Evolutionary conservation across 2,797 vertebrate species (phyloP).

Genomic region (Clarias pachynema): DNA sequence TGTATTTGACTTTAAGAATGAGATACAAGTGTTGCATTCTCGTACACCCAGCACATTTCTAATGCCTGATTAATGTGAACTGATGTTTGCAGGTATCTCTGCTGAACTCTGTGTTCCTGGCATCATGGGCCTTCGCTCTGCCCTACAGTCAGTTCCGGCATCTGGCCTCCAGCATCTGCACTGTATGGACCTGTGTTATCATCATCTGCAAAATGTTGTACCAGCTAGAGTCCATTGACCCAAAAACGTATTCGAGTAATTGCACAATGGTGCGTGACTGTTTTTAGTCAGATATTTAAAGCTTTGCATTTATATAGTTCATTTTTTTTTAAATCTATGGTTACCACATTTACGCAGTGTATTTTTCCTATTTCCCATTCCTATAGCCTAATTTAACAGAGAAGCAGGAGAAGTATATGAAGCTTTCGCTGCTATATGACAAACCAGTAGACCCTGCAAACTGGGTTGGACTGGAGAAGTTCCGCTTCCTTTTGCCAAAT

Average conservation of each 20-base stretch:
- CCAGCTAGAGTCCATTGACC: constrained; percentile 88
- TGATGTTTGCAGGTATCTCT: constrained; percentile 85
- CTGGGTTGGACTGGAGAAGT: constrained; percentile 91
- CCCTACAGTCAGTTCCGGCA: constrained; percentile 91
- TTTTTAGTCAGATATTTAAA: background rate
- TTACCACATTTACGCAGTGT: background rate
- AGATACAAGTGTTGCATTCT: background rate
- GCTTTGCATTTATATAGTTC: background rate
- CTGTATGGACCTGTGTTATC: constrained; percentile 96
- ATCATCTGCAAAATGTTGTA: constrained; percentile 98
- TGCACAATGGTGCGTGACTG: constrained; percentile 81
- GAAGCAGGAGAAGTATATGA: constrained; percentile 56
- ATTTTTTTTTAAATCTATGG: background rate
- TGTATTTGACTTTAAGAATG: background rate
- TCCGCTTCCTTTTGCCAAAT: constrained; percentile 79
- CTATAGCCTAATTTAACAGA: constrained; percentile 74
- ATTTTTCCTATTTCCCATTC: constrained; percentile 50
- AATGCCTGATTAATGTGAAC: background rate
- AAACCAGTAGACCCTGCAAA: constrained; percentile 81
- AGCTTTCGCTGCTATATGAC: constrained; percentile 80
- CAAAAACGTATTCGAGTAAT: constrained; percentile 76
- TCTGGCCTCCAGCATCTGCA: constrained; percentile 90
- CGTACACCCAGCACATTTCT: background rate
- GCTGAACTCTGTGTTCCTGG: constrained; percentile 94
- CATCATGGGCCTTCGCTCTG: constrained; percentile 93